Percentiles rank a stretch among this genome's conserved stretches.
Evolutionary conservation across 2,113 vertebrate genomes (phyloP).

Genomic region (Cynocephalus volans): DNA sequence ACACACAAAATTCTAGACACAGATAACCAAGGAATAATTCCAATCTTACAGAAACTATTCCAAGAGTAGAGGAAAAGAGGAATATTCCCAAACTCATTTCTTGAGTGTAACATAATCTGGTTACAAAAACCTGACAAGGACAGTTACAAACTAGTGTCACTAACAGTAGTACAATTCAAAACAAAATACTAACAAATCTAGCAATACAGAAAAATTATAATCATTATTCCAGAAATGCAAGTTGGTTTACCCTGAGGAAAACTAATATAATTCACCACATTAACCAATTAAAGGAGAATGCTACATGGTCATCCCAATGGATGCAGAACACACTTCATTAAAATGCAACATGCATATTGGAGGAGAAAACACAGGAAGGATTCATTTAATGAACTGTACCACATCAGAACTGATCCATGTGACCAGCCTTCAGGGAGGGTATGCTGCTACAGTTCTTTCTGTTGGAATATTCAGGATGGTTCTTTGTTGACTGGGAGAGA

Average conservation of each 20-base stretch:
- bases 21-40: neutral
- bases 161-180: neutral
- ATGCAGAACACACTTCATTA: neutral
- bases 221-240: neutral
- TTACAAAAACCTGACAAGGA: neutral
- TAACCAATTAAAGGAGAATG: neutral
- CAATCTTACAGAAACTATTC: neutral
- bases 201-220: neutral
- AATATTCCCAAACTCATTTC: neutral
- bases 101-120: neutral
- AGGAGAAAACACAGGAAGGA: constrained; percentile 89
- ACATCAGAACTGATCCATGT: constrained; percentile 86
- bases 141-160: constrained; percentile 15
- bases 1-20: neutral
- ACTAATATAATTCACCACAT: neutral
- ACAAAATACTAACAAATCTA: neutral
- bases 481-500: constrained; percentile 95
- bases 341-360: constrained; percentile 83
- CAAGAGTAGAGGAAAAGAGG: neutral
- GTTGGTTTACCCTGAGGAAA: neutral
- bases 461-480: constrained; percentile 89
- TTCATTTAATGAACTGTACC: constrained; percentile 92
- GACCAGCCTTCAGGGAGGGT: constrained; percentile 90
- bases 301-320: neutral
- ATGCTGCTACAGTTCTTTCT: constrained; percentile 92